phyloP scores from a whole-genome alignment of 2,797 vertebrate genomes.

The Poecilia gillii region DNA sequence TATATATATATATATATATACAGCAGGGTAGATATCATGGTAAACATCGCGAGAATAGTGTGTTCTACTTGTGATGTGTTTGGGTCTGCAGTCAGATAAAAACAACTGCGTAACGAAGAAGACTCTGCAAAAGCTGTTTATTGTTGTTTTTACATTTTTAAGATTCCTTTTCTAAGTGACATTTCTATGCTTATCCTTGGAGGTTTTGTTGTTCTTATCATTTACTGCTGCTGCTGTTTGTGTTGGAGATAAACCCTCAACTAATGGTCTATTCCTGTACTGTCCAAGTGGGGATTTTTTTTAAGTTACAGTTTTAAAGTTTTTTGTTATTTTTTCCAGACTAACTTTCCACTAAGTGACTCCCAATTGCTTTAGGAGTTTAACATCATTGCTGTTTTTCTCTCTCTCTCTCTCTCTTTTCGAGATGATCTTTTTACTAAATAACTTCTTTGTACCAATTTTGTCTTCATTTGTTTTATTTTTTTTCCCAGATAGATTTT shows the following conservation, averaged over 20 bases:
- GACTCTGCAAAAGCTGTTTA: neutral
- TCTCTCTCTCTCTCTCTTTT: neutral
- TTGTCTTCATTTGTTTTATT: neutral
- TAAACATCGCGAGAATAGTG: neutral
- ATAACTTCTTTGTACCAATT: neutral
- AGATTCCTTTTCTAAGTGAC: neutral
- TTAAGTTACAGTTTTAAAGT: neutral
- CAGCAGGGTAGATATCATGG: neutral
- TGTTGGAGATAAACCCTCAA: neutral
- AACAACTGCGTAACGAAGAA: neutral
- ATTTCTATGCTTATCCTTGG: neutral
- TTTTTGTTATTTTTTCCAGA: neutral
- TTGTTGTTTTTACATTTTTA: neutral
- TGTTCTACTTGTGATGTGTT: neutral
- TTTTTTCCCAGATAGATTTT: neutral
- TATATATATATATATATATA: neutral
- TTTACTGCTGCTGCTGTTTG: neutral
- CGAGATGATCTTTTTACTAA: neutral
- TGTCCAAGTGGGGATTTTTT: neutral
- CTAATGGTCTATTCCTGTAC: neutral
- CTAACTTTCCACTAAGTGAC: neutral
- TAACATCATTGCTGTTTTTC: too few species aligned
- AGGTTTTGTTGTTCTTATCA: neutral
- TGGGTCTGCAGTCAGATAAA: neutral
- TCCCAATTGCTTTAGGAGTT: neutral